Conservation (phyloP, 1,140 invertebrate species). For the Drosophila nigrodunni region DNA sequence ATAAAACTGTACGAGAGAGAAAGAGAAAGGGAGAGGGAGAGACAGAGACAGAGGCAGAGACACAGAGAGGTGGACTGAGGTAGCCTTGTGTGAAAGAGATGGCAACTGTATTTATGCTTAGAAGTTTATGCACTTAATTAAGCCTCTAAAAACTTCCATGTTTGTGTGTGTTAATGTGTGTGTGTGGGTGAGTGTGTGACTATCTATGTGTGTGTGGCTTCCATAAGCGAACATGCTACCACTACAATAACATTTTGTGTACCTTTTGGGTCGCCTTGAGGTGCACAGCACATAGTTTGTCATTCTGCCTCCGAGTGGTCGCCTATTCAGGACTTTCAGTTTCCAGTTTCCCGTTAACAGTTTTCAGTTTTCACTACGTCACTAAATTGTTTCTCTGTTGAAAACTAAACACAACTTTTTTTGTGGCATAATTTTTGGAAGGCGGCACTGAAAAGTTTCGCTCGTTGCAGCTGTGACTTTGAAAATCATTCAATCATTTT, state of each 20-base stretch:
- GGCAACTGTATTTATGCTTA: slow-evolving; percentile 63
- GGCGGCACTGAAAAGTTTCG: slow-evolving; percentile 16
- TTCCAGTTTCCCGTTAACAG: slow-evolving; percentile 7
- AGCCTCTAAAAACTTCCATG: slow-evolving; percentile 43
- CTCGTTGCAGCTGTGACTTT: slow-evolving; percentile 66
- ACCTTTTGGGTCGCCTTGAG: slow-evolving; percentile 22
- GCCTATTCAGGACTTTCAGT: slow-evolving; percentile 25
- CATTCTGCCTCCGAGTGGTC: slow-evolving; percentile 51
- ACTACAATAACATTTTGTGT: slow-evolving; percentile 38
- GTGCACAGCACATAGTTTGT: slow-evolving; percentile 52
- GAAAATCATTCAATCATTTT: slow-evolving; percentile 73
- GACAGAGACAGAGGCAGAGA: not conserved
- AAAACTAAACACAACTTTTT: slow-evolving; percentile 47
- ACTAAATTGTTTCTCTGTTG: slow-evolving; percentile 22
- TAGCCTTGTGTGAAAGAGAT: not conserved
- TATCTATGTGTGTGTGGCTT: slow-evolving; percentile 6
- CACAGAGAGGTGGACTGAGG: not conserved
- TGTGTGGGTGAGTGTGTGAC: slow-evolving; percentile 17
- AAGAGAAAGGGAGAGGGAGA: not conserved
- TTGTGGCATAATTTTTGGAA: slow-evolving; percentile 8
- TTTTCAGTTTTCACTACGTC: slow-evolving; percentile 31
- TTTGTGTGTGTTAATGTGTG: slow-evolving; percentile 2
- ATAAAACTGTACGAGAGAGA: slow-evolving; percentile 23
- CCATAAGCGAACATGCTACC: slow-evolving; percentile 1
- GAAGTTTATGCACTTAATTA: slow-evolving; percentile 77